Percentiles rank a stretch among this genome's conserved stretches.
Evolutionary conservation across 2,113 vertebrate species (phyloP).

Genomic region (Brachyistius frenatus): DNA sequence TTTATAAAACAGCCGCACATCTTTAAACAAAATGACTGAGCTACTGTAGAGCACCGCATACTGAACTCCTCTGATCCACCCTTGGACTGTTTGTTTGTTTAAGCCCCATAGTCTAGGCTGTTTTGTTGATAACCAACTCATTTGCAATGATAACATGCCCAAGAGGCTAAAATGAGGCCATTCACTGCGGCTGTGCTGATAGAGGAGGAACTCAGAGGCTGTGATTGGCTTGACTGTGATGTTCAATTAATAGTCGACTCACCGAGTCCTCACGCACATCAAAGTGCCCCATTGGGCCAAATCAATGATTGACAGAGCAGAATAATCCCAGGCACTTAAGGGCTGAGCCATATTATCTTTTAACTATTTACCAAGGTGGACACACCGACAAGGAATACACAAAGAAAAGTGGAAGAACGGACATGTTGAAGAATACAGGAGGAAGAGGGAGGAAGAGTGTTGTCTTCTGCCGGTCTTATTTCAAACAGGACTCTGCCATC

Average conservation of each 20-base stretch:
- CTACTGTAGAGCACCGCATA: slow-evolving; percentile 15
- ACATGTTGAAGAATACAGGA: neutral
- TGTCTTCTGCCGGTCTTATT: slow-evolving; percentile 25
- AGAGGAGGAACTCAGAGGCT: slow-evolving; percentile 48
- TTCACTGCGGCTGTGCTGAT: slow-evolving; percentile 58
- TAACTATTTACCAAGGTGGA: slow-evolving; percentile 31
- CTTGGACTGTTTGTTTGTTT: slow-evolving; percentile 63
- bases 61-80: slow-evolving; percentile 39
- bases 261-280: slow-evolving; percentile 48
- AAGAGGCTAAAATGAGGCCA: slow-evolving; percentile 68
- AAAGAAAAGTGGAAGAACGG: neutral
- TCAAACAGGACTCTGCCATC: slow-evolving; percentile 33
- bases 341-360: slow-evolving; percentile 36
- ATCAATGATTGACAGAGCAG: slow-evolving; percentile 59
- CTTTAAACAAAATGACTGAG: slow-evolving; percentile 20
- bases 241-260: slow-evolving; percentile 74
- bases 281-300: slow-evolving; percentile 59
- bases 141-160: slow-evolving; percentile 73
- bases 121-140: slow-evolving; percentile 68
- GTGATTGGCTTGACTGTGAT: slow-evolving; percentile 60
- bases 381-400: slow-evolving; percentile 15
- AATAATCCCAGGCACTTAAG: slow-evolving; percentile 42
- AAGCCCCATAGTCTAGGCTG: slow-evolving; percentile 24
- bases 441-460: neutral
- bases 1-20: slow-evolving; percentile 12